These are phyloP conservation scores for Drosophila orosa DNA, from an alignment of 1,140 invertebrate species.

Conservation along the genomic window DNA sequence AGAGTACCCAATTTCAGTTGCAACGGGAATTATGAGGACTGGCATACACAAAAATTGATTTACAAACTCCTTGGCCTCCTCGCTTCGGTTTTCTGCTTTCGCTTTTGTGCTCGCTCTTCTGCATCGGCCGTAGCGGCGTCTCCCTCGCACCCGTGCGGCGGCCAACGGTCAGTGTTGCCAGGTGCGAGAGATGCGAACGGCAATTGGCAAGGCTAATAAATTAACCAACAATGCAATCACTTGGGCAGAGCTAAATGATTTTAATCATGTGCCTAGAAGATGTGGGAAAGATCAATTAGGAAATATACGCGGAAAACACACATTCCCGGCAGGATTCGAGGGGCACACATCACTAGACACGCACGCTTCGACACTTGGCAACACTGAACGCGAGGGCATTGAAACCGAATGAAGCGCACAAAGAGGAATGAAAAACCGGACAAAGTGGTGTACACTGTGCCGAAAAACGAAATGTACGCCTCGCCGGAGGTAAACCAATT, in stretches of 20 bases:
- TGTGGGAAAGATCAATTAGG: not conserved
- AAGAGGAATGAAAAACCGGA: conserved; percentile 77
- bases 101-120: conserved; percentile 68
- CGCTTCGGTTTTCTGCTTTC: conserved; percentile 76
- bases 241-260: not conserved
- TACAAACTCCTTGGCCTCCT: conserved; percentile 70
- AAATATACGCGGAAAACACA: conserved; percentile 8
- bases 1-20: conserved; percentile 57
- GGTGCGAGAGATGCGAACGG: conserved; percentile 6
- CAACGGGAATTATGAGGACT: conserved; percentile 62
- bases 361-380: conserved; percentile 42
- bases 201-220: conserved; percentile 7
- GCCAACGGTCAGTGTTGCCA: conserved; percentile 54
- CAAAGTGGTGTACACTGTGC: conserved; percentile 71
- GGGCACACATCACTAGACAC: conserved; percentile 48
- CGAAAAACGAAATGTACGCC: conserved; percentile 22
- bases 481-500: conserved; percentile 1
- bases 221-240: conserved; percentile 12
- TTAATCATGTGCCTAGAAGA: not conserved
- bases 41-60: conserved; percentile 84
- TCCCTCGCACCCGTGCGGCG: conserved; percentile 40
- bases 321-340: not conserved
- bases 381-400: conserved; percentile 72
- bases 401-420: conserved; percentile 71
- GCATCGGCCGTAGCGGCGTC: conserved; percentile 47